Conservation (phyloP, 2,797 vertebrate species). For the Sebastes elongatus region DNA sequence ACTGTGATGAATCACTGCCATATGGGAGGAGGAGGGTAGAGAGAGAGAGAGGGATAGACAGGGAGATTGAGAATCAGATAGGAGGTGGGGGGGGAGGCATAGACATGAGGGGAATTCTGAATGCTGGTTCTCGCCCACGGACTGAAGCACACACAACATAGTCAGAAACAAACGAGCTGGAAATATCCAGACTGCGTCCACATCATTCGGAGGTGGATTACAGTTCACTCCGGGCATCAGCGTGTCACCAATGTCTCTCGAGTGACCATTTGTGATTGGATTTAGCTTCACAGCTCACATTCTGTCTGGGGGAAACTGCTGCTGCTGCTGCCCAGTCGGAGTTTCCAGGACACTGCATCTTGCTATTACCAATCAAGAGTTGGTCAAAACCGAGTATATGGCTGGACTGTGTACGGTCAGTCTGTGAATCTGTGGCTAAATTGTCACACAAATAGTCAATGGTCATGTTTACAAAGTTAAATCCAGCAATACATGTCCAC, state of each 20-base stretch:
- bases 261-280: slow-evolving; percentile 12
- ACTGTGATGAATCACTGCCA: slow-evolving; percentile 51
- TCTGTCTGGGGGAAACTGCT: not conserved
- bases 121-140: not conserved
- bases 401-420: no score
- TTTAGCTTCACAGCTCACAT: not conserved
- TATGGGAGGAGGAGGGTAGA: slow-evolving; percentile 4
- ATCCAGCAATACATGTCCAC: no score
- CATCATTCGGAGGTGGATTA: not conserved
- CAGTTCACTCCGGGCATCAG: not conserved
- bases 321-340: not conserved
- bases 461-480: no score
- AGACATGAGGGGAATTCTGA: not conserved
- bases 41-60: not conserved
- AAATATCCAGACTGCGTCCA: not conserved
- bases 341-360: not conserved
- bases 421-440: no score
- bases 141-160: not conserved
- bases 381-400: no score
- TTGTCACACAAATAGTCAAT: fast-evolving
- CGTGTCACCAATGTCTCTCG: not conserved
- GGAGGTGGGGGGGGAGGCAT: not conserved
- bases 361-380: not conserved
- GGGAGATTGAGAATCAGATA: not conserved
- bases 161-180: not conserved